Conservation (phyloP, 2,113 vertebrate species). For the Lonchura striata region DNA sequence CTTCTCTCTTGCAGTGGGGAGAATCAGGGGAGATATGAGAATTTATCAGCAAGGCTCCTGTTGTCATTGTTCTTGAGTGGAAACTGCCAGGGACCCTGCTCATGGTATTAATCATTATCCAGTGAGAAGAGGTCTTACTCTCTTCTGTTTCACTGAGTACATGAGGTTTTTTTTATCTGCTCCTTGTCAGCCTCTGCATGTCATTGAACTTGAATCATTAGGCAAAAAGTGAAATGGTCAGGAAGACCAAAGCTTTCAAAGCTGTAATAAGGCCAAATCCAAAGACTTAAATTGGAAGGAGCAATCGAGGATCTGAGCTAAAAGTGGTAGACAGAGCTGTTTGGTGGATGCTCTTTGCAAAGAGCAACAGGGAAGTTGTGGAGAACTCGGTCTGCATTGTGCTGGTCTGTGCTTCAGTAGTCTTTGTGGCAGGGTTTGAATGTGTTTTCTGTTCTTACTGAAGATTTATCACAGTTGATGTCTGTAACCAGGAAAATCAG, state of each 20-base stretch:
- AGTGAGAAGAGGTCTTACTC: neutral
- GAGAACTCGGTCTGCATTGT: neutral
- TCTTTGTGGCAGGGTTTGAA: neutral
- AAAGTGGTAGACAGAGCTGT: neutral
- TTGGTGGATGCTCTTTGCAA: neutral
- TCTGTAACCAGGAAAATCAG: neutral
- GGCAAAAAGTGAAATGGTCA: neutral
- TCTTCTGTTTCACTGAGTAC: neutral
- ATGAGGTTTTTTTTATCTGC: neutral
- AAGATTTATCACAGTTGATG: rapidly evolving
- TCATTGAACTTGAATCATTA: neutral
- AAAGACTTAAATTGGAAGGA: neutral
- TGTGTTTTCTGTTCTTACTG: neutral
- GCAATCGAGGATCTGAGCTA: neutral
- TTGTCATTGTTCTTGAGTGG: neutral
- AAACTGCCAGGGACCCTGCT: neutral
- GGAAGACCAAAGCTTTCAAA: neutral
- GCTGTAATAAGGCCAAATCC: neutral
- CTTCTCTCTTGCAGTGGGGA: neutral
- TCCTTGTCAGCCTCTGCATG: neutral
- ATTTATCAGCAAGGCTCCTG: neutral
- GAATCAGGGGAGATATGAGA: neutral
- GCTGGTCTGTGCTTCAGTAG: neutral
- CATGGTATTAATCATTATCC: neutral
- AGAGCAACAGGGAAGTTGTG: neutral